Evolutionary conservation across 2,797 vertebrate species (phyloP).

Genomic region (Antrozous pallidus): DNA sequence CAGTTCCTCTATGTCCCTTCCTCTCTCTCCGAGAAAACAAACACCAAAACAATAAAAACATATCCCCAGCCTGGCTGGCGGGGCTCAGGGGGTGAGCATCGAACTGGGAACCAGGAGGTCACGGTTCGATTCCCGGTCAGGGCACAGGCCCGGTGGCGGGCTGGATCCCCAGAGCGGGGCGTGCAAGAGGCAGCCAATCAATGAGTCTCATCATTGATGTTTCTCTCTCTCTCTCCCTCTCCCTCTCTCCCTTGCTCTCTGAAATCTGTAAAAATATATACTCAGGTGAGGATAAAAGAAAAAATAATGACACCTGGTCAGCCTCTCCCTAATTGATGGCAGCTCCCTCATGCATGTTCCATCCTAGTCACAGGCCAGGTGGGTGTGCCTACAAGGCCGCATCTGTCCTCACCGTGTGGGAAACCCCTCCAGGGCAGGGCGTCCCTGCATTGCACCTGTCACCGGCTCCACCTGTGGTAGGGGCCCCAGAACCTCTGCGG

Average conservation of each 20-base stretch:
- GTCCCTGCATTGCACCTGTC: neutral
- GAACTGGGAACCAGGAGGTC: neutral
- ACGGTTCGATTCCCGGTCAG: neutral
- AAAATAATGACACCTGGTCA: neutral
- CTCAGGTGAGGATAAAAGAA: neutral
- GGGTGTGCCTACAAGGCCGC: rapidly evolving
- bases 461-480: neutral
- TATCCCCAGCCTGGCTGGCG: no score
- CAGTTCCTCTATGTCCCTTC: no score
- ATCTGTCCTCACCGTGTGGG: neutral
- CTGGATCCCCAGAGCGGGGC: neutral
- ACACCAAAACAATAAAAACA: neutral
- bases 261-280: neutral
- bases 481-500: neutral
- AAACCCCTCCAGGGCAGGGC: neutral
- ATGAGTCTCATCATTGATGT: neutral
- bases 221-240: neutral
- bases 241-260: no score
- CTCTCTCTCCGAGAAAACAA: neutral
- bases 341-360: neutral
- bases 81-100: neutral
- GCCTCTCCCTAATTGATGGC: rapidly evolving
- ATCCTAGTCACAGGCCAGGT: neutral
- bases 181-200: neutral
- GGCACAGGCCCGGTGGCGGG: neutral